phyloP scores from a whole-genome alignment of 2,113 vertebrate species.

The Leucoraja erinaceus region DNA sequence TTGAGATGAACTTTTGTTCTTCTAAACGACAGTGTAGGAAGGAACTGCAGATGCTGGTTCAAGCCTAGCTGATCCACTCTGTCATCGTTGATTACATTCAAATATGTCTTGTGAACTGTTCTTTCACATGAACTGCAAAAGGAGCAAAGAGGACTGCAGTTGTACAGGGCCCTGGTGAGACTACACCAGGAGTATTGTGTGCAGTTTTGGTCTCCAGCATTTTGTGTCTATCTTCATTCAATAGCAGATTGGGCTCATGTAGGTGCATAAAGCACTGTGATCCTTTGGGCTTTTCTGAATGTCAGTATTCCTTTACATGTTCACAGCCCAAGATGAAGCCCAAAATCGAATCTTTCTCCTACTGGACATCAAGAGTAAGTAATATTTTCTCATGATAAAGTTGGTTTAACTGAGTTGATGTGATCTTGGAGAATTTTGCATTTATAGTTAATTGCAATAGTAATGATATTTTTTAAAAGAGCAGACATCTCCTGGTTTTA shows the following conservation, averaged over 20 bases:
- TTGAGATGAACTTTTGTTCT: too few species aligned
- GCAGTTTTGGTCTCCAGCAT: too few species aligned
- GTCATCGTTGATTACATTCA: too few species aligned
- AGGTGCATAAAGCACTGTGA: neutral
- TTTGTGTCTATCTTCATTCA: neutral
- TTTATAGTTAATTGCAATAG: neutral
- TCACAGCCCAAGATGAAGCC: neutral
- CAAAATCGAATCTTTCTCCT: neutral
- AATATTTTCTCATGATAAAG: neutral
- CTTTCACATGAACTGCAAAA: too few species aligned
- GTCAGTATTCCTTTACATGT: neutral
- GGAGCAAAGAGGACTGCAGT: too few species aligned
- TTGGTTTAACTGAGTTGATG: neutral
- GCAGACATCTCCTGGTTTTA: neutral
- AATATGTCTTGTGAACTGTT: too few species aligned
- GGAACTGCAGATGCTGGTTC: too few species aligned
- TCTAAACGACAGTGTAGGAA: too few species aligned
- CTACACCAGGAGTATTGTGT: too few species aligned
- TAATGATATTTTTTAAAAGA: neutral
- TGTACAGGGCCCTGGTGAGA: too few species aligned
- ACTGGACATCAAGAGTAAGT: conserved; percentile 2
- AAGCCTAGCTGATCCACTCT: too few species aligned
- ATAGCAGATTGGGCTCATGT: neutral
- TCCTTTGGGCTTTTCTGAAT: neutral
- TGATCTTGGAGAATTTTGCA: neutral